phyloP scores from a whole-genome alignment of 2,113 vertebrate genomes.

The Agelaius tricolor region DNA sequence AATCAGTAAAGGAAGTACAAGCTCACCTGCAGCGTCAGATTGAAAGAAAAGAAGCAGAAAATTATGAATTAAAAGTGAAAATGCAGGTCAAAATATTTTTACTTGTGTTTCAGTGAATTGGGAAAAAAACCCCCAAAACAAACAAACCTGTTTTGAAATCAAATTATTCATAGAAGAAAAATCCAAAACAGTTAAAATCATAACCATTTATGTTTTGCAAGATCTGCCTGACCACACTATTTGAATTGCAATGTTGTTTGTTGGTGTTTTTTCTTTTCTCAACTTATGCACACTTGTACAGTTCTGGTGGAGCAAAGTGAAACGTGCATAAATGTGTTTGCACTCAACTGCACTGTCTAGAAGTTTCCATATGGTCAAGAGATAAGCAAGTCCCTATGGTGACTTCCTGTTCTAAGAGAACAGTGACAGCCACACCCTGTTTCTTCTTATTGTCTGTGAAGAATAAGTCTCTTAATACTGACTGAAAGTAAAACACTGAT shows the following conservation, averaged over 20 bases:
- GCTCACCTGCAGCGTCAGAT: conserved; percentile 82
- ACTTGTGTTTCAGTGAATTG: not conserved
- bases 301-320: not conserved
- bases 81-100: conserved; percentile 76
- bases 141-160: not conserved
- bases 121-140: not conserved
- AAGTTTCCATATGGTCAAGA: not conserved
- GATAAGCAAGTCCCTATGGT: not conserved
- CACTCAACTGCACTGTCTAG: not conserved
- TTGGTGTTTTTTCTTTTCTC: not conserved
- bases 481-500: not conserved
- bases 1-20: conserved; percentile 76
- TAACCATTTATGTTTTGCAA: not conserved
- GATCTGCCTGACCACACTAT: not conserved
- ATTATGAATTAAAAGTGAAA: conserved; percentile 78
- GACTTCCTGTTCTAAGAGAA: not conserved
- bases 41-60: conserved; percentile 84
- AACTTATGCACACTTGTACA: not conserved
- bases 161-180: not conserved
- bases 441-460: not conserved
- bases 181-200: not conserved
- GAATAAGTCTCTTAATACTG: not conserved
- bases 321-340: not conserved
- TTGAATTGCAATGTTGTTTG: not conserved
- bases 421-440: not conserved